Conservation (phyloP, 1,140 invertebrate genomes). For the Drosophila cardini region DNA sequence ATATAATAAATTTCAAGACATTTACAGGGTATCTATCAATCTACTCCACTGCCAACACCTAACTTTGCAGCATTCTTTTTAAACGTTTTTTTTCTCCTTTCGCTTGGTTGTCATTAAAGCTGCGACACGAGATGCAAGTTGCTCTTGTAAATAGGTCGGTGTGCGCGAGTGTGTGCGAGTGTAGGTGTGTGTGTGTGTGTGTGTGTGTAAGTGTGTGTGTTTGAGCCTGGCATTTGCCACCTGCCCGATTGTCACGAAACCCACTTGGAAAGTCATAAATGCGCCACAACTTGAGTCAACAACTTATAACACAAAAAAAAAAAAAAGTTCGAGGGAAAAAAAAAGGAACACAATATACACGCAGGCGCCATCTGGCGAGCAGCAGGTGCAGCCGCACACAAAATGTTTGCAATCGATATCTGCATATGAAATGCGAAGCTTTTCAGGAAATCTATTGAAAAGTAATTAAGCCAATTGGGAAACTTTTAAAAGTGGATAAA, state of each 20-base stretch:
- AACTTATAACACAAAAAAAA: slow-evolving; percentile 20
- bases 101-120: slow-evolving; percentile 22
- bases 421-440: slow-evolving; percentile 9
- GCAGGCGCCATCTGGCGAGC: slow-evolving; percentile 37
- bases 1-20: too few species aligned
- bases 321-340: slow-evolving; percentile 8
- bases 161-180: neutral
- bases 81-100: neutral
- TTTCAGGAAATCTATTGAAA: neutral
- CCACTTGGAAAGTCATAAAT: neutral
- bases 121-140: slow-evolving; percentile 29
- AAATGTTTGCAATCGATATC: slow-evolving; percentile 29
- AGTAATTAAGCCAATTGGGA: too few species aligned
- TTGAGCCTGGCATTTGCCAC: slow-evolving; percentile 5
- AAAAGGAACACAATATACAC: neutral
- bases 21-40: slow-evolving; percentile 10
- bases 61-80: neutral
- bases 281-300: slow-evolving; percentile 30
- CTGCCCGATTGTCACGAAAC: slow-evolving; percentile 1
- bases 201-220: slow-evolving; percentile 7
- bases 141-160: slow-evolving; percentile 38
- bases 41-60: neutral
- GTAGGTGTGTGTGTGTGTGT: neutral
- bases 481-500: too few species aligned
- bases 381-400: slow-evolving; percentile 14